These are phyloP conservation scores for Enteromius thamalakanensis DNA, from an alignment of 2,797 vertebrate species.

Conservation along the genomic window DNA sequence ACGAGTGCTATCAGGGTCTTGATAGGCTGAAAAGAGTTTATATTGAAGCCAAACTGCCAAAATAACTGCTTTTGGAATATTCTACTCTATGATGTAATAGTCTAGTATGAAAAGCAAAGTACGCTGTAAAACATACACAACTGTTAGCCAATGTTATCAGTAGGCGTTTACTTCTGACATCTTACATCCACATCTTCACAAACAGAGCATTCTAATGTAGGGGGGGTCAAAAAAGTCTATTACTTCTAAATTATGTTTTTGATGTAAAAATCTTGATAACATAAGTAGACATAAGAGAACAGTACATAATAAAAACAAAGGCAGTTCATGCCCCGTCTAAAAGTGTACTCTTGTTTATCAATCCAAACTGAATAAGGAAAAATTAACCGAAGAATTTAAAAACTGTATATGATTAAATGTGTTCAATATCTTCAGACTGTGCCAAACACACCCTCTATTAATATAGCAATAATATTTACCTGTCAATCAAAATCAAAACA, in stretches of 20 bases:
- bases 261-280: too few species aligned
- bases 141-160: too few species aligned
- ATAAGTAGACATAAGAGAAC: too few species aligned
- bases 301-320: too few species aligned
- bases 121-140: too few species aligned
- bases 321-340: not conserved
- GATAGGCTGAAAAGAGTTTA: not conserved
- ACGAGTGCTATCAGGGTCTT: too few species aligned
- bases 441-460: not conserved
- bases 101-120: not conserved
- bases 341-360: not conserved
- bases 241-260: too few species aligned
- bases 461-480: not conserved
- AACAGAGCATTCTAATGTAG: too few species aligned
- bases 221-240: too few species aligned
- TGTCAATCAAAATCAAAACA: not conserved
- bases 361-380: not conserved
- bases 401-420: not conserved
- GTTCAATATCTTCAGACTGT: not conserved
- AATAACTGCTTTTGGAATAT: not conserved
- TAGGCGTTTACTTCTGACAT: too few species aligned
- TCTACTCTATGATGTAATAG: not conserved
- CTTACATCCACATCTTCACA: too few species aligned
- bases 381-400: not conserved
- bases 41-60: not conserved